Percentiles rank a stretch among this genome's conserved stretches.
Evolutionary conservation across 2,888 invertebrate genomes (phyloP).

Genomic region (Chaetogeoica ovagalla): DNA sequence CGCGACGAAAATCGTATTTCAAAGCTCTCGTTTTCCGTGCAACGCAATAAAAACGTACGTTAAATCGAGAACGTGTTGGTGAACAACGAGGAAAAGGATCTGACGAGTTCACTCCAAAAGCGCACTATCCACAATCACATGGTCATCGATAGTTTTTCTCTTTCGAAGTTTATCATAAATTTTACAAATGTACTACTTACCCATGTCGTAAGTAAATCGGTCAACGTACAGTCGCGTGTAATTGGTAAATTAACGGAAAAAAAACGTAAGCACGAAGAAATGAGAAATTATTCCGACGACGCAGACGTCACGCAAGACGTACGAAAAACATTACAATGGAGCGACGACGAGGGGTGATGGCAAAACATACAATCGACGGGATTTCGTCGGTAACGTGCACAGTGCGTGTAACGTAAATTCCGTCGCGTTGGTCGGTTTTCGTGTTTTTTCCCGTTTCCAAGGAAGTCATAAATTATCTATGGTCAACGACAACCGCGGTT

Average conservation of each 20-base stretch:
- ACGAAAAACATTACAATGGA: not conserved
- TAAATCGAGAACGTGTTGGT: no score
- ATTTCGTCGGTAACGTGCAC: not conserved
- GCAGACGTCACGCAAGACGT: not conserved
- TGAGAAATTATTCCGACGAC: not conserved
- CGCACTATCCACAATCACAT: slow-evolving; percentile 14
- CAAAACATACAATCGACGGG: not conserved
- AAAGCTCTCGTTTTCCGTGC: no score
- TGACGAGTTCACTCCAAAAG: not conserved
- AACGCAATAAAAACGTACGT: no score
- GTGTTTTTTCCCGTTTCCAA: not conserved
- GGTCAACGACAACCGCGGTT: no score
- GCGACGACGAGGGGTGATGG: not conserved
- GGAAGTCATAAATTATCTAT: no score
- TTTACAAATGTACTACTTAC: slow-evolving; percentile 4
- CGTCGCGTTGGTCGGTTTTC: not conserved
- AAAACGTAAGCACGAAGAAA: not conserved
- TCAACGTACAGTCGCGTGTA: not conserved
- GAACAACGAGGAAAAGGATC: no score
- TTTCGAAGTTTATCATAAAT: not conserved
- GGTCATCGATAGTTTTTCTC: not conserved
- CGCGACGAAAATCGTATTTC: no score
- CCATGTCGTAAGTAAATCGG: not conserved
- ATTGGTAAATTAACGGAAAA: not conserved
- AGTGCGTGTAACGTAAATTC: slow-evolving; percentile 3